Evolutionary conservation across 2,113 vertebrate species (phyloP).

Genomic region (Heterotilapia buettikoferi): DNA sequence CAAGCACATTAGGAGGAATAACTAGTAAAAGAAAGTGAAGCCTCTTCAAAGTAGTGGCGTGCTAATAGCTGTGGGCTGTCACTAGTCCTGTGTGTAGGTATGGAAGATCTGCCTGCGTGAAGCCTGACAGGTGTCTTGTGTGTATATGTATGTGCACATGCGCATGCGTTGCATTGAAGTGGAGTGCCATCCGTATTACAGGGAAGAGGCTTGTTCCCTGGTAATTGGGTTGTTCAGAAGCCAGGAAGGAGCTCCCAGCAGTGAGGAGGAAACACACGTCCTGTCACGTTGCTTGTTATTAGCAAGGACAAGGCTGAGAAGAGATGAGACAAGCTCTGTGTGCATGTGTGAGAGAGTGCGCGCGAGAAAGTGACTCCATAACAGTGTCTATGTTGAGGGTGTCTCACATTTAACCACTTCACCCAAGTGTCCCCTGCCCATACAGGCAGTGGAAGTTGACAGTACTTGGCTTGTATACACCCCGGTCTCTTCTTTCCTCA

Average conservation of each 20-base stretch:
- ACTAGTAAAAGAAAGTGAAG: slow-evolving; percentile 70
- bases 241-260: slow-evolving; percentile 69
- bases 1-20: slow-evolving; percentile 70
- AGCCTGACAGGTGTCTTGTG: slow-evolving; percentile 65
- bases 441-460: slow-evolving; percentile 34
- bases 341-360: neutral
- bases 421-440: slow-evolving; percentile 50
- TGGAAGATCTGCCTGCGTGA: slow-evolving; percentile 59
- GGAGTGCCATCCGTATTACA: slow-evolving; percentile 68
- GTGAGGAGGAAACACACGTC: slow-evolving; percentile 67
- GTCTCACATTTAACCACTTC: slow-evolving; percentile 42
- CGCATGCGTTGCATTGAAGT: slow-evolving; percentile 35
- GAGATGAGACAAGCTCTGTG: slow-evolving; percentile 48
- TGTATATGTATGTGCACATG: slow-evolving; percentile 44
- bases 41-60: slow-evolving; percentile 67
- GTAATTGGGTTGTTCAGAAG: slow-evolving; percentile 76
- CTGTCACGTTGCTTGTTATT: slow-evolving; percentile 73
- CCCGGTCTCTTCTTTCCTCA: neutral
- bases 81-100: slow-evolving; percentile 63
- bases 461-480: slow-evolving; percentile 28
- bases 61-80: slow-evolving; percentile 75
- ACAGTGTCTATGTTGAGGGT: slow-evolving; percentile 35
- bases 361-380: slow-evolving; percentile 20
- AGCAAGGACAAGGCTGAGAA: slow-evolving; percentile 66
- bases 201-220: slow-evolving; percentile 70